phyloP scores from a whole-genome alignment of 2,113 vertebrate genomes.

The Mormyrus iriodes region DNA sequence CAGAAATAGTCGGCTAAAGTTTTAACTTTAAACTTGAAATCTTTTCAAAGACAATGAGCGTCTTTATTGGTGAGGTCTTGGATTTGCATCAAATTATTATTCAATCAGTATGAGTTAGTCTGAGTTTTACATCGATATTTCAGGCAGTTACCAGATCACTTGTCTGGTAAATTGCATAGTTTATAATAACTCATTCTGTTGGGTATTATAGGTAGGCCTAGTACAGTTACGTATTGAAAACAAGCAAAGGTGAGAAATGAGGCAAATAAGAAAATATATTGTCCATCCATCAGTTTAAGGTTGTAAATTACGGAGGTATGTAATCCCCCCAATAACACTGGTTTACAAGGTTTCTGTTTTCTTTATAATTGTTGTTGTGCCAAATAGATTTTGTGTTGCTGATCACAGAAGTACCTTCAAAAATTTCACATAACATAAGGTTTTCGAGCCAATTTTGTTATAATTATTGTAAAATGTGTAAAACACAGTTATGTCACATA shows the following conservation, averaged over 20 bases:
- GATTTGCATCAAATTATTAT: constrained; percentile 33
- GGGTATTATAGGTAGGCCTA: neutral
- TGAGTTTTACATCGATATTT: neutral
- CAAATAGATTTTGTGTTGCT: no score
- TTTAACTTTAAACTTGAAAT: constrained; percentile 27
- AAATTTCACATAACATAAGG: no score
- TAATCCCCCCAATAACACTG: no score
- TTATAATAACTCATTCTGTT: neutral
- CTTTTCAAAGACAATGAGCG: constrained; percentile 35
- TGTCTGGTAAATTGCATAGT: neutral
- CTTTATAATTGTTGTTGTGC: no score
- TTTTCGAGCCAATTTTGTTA: no score
- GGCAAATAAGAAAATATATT: neutral
- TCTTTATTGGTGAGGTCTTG: constrained; percentile 33
- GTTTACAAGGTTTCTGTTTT: no score
- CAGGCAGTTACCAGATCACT: neutral
- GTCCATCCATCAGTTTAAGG: neutral
- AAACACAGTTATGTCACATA: no score
- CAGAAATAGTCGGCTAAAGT: constrained; percentile 31
- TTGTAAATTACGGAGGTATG: no score
- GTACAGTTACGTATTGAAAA: neutral
- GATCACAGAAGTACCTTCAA: no score
- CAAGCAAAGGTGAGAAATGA: neutral
- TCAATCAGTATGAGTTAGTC: constrained; percentile 31
- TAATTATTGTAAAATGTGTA: no score